Evolutionary conservation across 2,888 invertebrate species (phyloP).

Genomic region (Drosophila buzzatii): DNA sequence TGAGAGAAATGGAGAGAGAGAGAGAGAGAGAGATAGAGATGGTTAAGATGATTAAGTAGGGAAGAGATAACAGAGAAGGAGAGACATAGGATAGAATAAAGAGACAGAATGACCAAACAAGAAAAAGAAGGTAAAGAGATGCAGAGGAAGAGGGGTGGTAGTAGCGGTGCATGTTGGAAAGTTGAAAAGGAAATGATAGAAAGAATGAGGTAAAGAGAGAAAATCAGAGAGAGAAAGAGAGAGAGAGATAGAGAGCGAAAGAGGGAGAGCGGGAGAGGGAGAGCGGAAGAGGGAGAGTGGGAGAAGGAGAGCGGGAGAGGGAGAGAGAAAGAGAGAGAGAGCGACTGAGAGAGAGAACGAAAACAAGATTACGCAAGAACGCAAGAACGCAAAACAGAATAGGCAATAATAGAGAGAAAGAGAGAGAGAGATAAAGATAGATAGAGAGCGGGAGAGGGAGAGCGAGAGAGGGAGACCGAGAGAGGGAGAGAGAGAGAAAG

Average conservation of each 20-base stretch:
- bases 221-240: not conserved
- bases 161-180: too few species aligned
- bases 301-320: too few species aligned
- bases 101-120: not conserved
- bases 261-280: not conserved
- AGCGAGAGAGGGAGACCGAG: not conserved
- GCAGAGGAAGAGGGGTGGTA: not conserved
- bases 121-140: not conserved
- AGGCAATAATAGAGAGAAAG: not conserved
- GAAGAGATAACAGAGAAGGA: too few species aligned
- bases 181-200: not conserved
- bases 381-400: too few species aligned
- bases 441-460: not conserved
- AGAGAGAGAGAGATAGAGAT: not conserved
- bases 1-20: not conserved
- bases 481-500: not conserved
- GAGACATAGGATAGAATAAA: not conserved
- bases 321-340: not conserved
- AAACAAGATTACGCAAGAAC: rapidly evolving
- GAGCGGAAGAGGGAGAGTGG: not conserved
- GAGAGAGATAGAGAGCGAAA: not conserved
- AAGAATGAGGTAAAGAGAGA: not conserved
- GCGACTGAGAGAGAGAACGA: not conserved
- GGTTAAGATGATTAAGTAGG: too few species aligned
- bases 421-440: not conserved